Base-by-base conservation (phyloP, 2,888 invertebrate genomes). In the Xestia rhomboidea region DNA sequence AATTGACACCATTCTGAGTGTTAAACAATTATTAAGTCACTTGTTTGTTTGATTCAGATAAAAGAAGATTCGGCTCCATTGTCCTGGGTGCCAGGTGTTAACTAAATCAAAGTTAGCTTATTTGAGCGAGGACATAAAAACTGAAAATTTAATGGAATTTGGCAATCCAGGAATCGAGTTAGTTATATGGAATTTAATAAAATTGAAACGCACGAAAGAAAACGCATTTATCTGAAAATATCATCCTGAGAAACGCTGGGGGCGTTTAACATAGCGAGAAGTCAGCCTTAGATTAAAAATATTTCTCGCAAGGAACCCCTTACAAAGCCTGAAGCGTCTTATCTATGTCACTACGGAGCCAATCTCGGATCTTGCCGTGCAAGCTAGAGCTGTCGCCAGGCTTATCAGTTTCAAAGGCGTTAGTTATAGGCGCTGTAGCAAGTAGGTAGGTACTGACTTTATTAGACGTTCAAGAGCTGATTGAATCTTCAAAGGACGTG, bases 401-500 rank as follows among this genome's bases (percentile, higher is more conserved):
- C 67, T 75, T 79, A 83, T 83, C 82, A 60, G 60, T 77, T 51
- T 66, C 72, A 68, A 71, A 77, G 81, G 71, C n/a, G 49, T 34
- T 64, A 49, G 10, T 4, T 41, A 64, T 30, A 63, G 41, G 44
- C 51, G 44, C 57, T 63, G 41, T 24, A 27, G 27, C 38, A 27
- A 57, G 62, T 27, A 27, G 11, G 24, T 24, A 62, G 41, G 41
- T 63, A 73, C 71, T 24, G n/a, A 60, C 51, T 63, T 76, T 60
- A 69, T 81, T 46, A 77, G 27, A 57, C 27, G 11, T 68, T 30
- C 34, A 63, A 82, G 57, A 68, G 60, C 46, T 62, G 44, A 68
- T 82, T 64, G 82, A 68, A 44, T 30, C 27, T 46, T 49, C 49
- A 60, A 38, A 69, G 44, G 46, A 63, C 10, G 30, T 62, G 15